A percentile compares a stretch with the other conserved stretches of the same genome.
Conservation (phyloP, 1,140 invertebrate genomes). For the Drosophila simulans region DNA sequence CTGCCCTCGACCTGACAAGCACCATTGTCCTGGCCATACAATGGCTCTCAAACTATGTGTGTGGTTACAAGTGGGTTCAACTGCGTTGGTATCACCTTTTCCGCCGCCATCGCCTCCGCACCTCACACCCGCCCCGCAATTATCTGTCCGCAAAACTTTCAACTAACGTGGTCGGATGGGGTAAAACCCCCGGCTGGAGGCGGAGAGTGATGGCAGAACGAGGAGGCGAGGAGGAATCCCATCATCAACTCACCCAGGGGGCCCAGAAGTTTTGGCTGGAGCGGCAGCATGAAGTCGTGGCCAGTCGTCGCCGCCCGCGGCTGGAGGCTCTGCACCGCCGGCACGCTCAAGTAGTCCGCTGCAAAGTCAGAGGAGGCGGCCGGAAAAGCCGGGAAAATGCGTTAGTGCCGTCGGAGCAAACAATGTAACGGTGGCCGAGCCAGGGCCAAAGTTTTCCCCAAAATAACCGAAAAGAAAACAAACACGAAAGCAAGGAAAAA, state of each 20-base stretch:
- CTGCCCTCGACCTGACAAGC: conserved; percentile 17
- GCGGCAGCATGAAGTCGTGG: conserved; percentile 87
- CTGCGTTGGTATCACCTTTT: conserved; percentile 40
- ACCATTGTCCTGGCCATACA: conserved; percentile 45
- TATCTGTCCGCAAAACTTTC: conserved; percentile 60
- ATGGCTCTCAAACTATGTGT: conserved; percentile 53
- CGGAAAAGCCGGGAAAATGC: conserved; percentile 47
- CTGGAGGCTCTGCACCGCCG: conserved; percentile 85
- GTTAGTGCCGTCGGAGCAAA: conserved; percentile 54
- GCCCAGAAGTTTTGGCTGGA: conserved; percentile 87
- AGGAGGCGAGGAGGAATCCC: conserved; percentile 15
- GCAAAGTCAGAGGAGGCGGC: conserved; percentile 49
- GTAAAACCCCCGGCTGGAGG: not conserved
- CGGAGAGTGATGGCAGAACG: not conserved
- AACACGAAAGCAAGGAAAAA: conserved; percentile 24
- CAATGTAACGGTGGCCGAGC: conserved; percentile 52
- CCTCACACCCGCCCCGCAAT: conserved; percentile 12
- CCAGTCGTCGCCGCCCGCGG: conserved; percentile 88
- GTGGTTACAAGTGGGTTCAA: conserved; percentile 63
- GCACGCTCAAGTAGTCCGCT: conserved; percentile 84
- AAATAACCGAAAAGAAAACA: conserved; percentile 42
- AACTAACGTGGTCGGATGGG: conserved; percentile 6
- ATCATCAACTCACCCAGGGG: conserved; percentile 81
- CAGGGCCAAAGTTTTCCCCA: conserved; percentile 56
- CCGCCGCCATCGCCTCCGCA: not conserved